These are phyloP conservation scores for Drosophila pallidifrons DNA, from an alignment of 1,140 invertebrate genomes.

Conservation along the genomic window DNA sequence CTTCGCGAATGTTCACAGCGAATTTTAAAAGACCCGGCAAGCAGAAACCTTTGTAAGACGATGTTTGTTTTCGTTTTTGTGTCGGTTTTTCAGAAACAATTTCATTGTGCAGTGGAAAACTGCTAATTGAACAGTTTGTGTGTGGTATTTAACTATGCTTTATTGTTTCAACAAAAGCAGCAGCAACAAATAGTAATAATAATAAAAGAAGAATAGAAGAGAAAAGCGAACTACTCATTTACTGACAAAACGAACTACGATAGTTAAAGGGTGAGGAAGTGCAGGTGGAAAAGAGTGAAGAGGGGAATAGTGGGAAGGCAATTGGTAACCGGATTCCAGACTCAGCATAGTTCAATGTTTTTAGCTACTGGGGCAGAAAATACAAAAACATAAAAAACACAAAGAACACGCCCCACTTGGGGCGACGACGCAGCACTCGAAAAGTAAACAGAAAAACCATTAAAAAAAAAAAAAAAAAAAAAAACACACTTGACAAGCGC, in stretches of 20 bases:
- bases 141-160: conserved; percentile 44
- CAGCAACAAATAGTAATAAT: conserved; percentile 32
- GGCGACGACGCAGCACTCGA: conserved; percentile 42
- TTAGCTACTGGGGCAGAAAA: conserved; percentile 57
- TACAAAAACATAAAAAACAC: conserved; percentile 16
- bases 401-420: conserved; percentile 67
- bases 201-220: conserved; percentile 13
- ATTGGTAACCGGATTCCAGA: conserved; percentile 45
- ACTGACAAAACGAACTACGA: conserved; percentile 49
- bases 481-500: conserved; percentile 54
- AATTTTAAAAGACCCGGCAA: conserved; percentile 10
- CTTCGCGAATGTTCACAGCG: conserved; percentile 35
- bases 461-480: conserved; percentile 49
- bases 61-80: conserved; percentile 26
- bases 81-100: background rate
- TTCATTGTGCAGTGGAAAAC: conserved; percentile 33
- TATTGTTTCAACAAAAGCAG: conserved; percentile 59
- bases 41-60: conserved; percentile 25
- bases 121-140: conserved; percentile 67
- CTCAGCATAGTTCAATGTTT: conserved; percentile 65
- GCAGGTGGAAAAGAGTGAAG: background rate
- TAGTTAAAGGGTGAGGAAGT: background rate
- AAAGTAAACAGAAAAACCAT: conserved; percentile 77
- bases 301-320: background rate
- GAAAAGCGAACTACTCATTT: conserved; percentile 65